Evolutionary conservation across 2,888 invertebrate genomes (phyloP).

Genomic region (Odontomyia ornata): DNA sequence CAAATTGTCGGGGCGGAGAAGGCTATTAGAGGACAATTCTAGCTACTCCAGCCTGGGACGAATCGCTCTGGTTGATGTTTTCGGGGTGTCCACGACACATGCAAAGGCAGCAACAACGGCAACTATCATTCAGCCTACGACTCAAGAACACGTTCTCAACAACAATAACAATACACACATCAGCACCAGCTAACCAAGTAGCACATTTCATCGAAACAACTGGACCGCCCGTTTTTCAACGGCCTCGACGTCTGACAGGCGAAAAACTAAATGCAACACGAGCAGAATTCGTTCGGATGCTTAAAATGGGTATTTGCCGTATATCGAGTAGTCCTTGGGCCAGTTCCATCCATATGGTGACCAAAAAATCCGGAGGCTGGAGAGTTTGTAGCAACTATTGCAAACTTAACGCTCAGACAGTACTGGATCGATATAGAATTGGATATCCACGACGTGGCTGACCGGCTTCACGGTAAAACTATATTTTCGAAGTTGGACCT

Average conservation of each 20-base stretch:
- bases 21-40: no score
- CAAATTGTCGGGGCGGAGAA: no score
- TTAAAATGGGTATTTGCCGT: constrained; percentile 58
- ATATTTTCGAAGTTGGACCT: constrained; percentile 57
- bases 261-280: not conserved
- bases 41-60: no score
- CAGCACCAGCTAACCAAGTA: not conserved
- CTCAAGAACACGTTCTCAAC: no score
- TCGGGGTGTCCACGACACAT: no score
- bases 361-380: constrained; percentile 45
- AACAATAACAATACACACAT: no score
- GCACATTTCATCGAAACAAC: constrained; percentile 6
- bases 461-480: constrained; percentile 51
- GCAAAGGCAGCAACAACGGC: no score
- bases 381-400: constrained; percentile 59
- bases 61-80: no score
- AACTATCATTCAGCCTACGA: no score
- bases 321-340: constrained; percentile 60
- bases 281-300: constrained; percentile 23
- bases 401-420: constrained; percentile 56
- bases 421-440: constrained; percentile 57
- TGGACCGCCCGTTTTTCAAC: not conserved
- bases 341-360: constrained; percentile 56
- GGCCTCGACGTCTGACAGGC: constrained; percentile 1
- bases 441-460: constrained; percentile 55